phyloP scores from a whole-genome alignment of 2,888 invertebrate species.

The Idaea aversata region DNA sequence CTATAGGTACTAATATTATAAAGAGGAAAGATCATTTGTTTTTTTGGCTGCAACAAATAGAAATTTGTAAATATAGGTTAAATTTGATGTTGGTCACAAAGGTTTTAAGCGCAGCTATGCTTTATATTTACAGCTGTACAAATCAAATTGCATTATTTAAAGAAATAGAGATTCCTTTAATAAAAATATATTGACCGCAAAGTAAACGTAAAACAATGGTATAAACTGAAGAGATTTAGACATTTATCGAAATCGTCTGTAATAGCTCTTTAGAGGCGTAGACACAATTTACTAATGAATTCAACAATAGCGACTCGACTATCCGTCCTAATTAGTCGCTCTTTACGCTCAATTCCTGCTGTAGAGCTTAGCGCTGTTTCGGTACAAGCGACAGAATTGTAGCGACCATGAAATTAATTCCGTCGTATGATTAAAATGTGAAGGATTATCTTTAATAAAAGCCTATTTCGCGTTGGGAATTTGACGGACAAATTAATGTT shows the following conservation, averaged over 20 bases:
- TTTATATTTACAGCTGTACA: no score
- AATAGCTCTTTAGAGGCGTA: conserved; percentile 45
- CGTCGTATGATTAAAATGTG: conserved; percentile 19
- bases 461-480: conserved; percentile 37
- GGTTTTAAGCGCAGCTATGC: no score
- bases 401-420: conserved; percentile 28
- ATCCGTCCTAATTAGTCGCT: conserved; percentile 62
- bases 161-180: no score
- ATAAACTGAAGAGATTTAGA: conserved; percentile 25
- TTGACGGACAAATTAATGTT: conserved; percentile 58
- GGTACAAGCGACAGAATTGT: conserved; percentile 41
- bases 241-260: conserved; percentile 41
- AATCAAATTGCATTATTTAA: no score
- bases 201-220: no score
- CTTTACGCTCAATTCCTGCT: conserved; percentile 58
- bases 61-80: no score
- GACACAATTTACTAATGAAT: conserved; percentile 59
- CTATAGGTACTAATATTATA: no score
- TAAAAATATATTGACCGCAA: background rate
- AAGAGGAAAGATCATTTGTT: no score
- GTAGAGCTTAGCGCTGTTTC: conserved; percentile 44
- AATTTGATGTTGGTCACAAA: no score
- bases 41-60: no score
- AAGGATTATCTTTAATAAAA: conserved; percentile 27
- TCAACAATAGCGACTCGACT: conserved; percentile 62